Evolutionary conservation across 2,888 invertebrate species (phyloP), one percentile per base, ranked within the genome.

Genomic region (Cyclophora albipunctata): DNA sequence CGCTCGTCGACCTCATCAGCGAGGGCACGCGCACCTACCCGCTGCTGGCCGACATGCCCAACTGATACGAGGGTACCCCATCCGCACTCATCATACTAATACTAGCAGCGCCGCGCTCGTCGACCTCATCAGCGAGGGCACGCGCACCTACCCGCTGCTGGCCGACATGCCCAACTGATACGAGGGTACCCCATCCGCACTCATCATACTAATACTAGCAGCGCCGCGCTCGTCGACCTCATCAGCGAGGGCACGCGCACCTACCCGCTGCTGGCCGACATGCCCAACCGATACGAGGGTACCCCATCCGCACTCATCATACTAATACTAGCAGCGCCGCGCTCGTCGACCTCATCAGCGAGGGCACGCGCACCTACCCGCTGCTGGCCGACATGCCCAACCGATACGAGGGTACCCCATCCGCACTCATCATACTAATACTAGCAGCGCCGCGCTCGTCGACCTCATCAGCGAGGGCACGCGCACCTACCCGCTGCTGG

Each of bases 271-370:
- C 48, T 49, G 0, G 63, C 54, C 0, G 78, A 80, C 0, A 61
- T 78, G 57, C 73, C 73, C 0, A 73, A 81, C 3, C 64, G 71
- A 60, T 80, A 77, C 46, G 67, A 69, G 64, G 84, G 87, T 85
- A 56, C 43, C 58, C 49, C 20, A 20, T 20, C 20, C 1, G 20
- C 2, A 20, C 20, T 20, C 1, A 20, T n/a, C 46, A 7, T 6
- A 20, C 46, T 4, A 5, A 20, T 20, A 20, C 20, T 20, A 20
- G 91, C 89, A 0, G 84, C 92, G 0, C 81, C 58, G 81, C 90
- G 0, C 77, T 87, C 65, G 86, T 92, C 48, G 93, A 93, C 57
- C 87, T 92, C 57, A 85, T 91, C 41, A 92, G 92, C 33, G 91
- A 88, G 49, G 71, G 69, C 3, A 75, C 81, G 0, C 68, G 80